Percentiles rank a stretch among this genome's conserved stretches.
Conservation (phyloP, 2,113 vertebrate species). For the Jaculus jaculus region DNA sequence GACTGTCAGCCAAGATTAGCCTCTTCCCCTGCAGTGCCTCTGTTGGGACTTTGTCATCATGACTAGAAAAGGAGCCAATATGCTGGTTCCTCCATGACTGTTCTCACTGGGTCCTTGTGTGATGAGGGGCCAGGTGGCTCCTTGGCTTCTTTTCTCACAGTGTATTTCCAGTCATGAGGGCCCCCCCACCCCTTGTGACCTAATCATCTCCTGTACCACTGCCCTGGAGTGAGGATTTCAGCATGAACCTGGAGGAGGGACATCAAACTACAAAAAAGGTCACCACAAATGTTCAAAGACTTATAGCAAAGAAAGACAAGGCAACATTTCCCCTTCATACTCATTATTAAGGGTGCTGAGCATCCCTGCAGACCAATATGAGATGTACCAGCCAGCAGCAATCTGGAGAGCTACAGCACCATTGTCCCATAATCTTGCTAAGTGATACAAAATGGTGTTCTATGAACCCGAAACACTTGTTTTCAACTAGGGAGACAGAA, state of each 20-base stretch:
- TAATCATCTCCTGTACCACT: background rate
- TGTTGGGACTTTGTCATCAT: background rate
- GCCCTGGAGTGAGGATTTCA: background rate
- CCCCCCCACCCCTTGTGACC: background rate
- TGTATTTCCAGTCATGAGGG: background rate
- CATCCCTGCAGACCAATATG: rapidly evolving
- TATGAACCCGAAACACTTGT: background rate
- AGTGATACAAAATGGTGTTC: background rate
- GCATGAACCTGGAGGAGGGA: no score
- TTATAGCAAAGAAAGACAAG: background rate
- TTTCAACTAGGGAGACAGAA: background rate
- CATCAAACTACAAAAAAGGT: background rate
- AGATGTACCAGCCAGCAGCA: background rate
- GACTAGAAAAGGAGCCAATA: background rate
- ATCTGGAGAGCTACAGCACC: rapidly evolving
- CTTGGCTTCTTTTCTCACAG: background rate
- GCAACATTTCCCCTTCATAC: rapidly evolving
- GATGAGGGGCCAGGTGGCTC: no score
- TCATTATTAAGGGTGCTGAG: no score
- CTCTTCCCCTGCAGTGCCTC: no score
- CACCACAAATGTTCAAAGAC: rapidly evolving
- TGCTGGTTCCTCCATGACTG: no score
- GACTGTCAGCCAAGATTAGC: background rate
- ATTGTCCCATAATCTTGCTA: rapidly evolving
- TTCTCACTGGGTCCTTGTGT: rapidly evolving